Evolutionary conservation across 2,113 vertebrate genomes (phyloP).

Genomic region (Spheniscus mendiculus): DNA sequence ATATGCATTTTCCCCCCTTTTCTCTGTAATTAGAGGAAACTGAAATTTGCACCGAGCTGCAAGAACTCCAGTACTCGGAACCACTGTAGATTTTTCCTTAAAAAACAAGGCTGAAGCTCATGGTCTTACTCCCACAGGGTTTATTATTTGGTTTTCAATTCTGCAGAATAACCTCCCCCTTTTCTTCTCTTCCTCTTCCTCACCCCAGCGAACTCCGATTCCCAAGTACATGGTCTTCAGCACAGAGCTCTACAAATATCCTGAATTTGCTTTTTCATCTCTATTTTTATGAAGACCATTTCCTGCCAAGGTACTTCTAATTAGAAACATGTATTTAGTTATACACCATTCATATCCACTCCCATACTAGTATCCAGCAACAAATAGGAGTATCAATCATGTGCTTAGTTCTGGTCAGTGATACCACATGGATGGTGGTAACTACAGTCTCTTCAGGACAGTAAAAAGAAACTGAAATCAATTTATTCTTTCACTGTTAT

Average conservation of each 20-base stretch:
- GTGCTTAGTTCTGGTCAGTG: not conserved
- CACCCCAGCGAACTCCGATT: not conserved
- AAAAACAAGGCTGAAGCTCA: not conserved
- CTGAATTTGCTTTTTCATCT: not conserved
- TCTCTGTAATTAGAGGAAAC: not conserved
- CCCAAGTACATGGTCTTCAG: not conserved
- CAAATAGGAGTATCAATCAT: not conserved
- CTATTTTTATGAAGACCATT: not conserved
- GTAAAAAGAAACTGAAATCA: not conserved
- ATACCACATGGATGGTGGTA: not conserved
- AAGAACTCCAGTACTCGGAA: not conserved
- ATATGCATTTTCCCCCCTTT: not conserved
- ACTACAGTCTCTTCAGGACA: not conserved
- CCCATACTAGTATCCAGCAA: not conserved
- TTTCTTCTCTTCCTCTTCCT: not conserved
- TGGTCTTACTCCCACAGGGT: not conserved
- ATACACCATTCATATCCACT: not conserved
- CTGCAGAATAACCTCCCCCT: not conserved
- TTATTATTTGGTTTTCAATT: not conserved
- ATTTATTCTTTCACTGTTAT: not conserved
- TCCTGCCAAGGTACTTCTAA: constrained; percentile 22
- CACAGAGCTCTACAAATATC: not conserved
- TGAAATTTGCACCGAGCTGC: not conserved
- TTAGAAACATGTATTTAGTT: constrained; percentile 23
- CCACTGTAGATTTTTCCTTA: not conserved